A percentile compares a stretch with the other conserved stretches of the same genome.
Evolutionary conservation across 2,888 invertebrate species (phyloP).

Genomic region (Ectemnius lituratus): DNA sequence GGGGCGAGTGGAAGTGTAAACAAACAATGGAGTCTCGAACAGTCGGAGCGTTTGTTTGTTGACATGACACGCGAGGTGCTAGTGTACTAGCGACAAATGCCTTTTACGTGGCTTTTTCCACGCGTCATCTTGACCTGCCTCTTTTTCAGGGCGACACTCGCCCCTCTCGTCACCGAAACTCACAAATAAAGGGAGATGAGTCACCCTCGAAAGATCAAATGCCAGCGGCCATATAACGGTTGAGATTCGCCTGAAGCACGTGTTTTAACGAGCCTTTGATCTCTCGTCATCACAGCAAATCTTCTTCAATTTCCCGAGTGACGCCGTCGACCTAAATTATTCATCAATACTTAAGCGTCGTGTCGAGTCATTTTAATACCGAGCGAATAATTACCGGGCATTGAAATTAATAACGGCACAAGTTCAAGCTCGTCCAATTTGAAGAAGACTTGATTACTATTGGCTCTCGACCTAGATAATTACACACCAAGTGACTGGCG

Average conservation of each 20-base stretch:
- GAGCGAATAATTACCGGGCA: constrained; percentile 39
- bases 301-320: neutral
- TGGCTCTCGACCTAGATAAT: too few relatives aligned
- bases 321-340: constrained; percentile 18
- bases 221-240: neutral
- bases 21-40: neutral
- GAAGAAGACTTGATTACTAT: too few relatives aligned
- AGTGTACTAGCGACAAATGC: neutral
- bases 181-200: neutral
- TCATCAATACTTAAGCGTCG: constrained; percentile 29
- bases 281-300: neutral
- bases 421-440: too few relatives aligned
- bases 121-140: neutral
- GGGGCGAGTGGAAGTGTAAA: neutral
- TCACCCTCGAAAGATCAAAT: constrained; percentile 4
- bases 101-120: neutral
- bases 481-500: too few relatives aligned
- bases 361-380: too few relatives aligned
- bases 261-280: neutral
- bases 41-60: neutral
- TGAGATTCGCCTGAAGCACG: neutral
- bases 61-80: neutral
- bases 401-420: too few relatives aligned
- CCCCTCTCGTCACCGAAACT: neutral
- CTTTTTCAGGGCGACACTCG: constrained; percentile 3